Evolutionary conservation across 2,888 invertebrate genomes (phyloP), one percentile per base, ranked within the genome.

Genomic region (Pandemis heparana): DNA sequence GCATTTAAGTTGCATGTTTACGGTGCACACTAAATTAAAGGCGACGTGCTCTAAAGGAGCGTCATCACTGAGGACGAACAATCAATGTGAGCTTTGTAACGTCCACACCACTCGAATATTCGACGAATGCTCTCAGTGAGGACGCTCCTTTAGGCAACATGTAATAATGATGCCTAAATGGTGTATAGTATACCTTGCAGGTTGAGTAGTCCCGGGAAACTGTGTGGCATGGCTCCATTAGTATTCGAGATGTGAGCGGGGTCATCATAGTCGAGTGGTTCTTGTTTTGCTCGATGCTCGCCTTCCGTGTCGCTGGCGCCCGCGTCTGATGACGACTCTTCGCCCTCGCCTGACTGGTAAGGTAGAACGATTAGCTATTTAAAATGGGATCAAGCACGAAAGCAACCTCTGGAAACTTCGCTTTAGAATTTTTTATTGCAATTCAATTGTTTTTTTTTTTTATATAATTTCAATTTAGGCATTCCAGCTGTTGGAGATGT

Each of bases 311-410:
- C 96, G 83, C 97, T 97, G 76, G 97, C 95, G 77, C 97, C 97
- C 71, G 97, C 97, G 84, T 97, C 98, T 82, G 97, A 97, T 77
- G 97, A 97, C 77, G 97, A 97, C 82, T 98, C 97, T 85, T 98
- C 98, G 63, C 97, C 97, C 59, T 97, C 94, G 1, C 91, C 93
- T 53, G 90, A 90, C 91, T 91, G 75, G 12, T 16, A 69, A n/a
- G 32, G 41, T 46, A 4, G 23, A 56, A 53, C 32, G 10, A n/a
- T 56, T 23, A 56, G 23, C 10, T 9, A 8, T 8, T 2, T 16
- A n/a, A 53, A 53, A n/a, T 46, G 0, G 48, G n/a, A 4, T 12
- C 0, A 7, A n/a, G 16, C 14, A 14, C n/a, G 5, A 12, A n/a
- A 48, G 3, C 12, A n/a, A 48, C n/a, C 5, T 41, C 41, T 9